Conservation (phyloP, 2,797 vertebrate genomes). For the Parauchenoglanis punctatus region DNA sequence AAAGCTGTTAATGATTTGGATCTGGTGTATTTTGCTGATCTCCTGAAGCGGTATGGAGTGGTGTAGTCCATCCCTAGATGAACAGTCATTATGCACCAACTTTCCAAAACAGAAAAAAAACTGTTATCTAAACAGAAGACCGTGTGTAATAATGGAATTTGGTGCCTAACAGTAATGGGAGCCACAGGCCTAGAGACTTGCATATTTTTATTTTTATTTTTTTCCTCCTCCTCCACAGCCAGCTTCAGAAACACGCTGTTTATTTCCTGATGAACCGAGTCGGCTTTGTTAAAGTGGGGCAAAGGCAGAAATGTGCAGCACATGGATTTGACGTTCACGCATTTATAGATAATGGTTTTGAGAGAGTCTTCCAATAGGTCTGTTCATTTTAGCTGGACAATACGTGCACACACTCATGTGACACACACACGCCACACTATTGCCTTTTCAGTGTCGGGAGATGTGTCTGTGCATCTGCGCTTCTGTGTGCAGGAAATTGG, state of each 20-base stretch:
- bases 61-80: neutral
- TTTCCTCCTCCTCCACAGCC: neutral
- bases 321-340: neutral
- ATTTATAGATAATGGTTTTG: too few species aligned
- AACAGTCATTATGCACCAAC: constrained; percentile 5
- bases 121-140: neutral
- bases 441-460: neutral
- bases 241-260: neutral
- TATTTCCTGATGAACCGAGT: neutral
- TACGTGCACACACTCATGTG: neutral
- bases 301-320: neutral
- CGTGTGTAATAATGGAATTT: neutral
- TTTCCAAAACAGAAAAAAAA: neutral
- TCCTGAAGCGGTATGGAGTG: neutral
- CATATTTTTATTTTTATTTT: neutral
- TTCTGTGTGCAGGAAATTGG: constrained; percentile 26
- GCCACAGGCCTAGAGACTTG: neutral
- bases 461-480: constrained; percentile 24
- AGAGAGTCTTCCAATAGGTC: neutral
- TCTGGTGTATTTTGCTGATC: neutral
- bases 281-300: neutral
- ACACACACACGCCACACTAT: neutral
- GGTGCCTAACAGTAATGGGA: neutral
- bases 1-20: neutral
- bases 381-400: constrained; percentile 23